Evolutionary conservation across 2,113 vertebrate genomes (phyloP).

Genomic region (Columba livia): DNA sequence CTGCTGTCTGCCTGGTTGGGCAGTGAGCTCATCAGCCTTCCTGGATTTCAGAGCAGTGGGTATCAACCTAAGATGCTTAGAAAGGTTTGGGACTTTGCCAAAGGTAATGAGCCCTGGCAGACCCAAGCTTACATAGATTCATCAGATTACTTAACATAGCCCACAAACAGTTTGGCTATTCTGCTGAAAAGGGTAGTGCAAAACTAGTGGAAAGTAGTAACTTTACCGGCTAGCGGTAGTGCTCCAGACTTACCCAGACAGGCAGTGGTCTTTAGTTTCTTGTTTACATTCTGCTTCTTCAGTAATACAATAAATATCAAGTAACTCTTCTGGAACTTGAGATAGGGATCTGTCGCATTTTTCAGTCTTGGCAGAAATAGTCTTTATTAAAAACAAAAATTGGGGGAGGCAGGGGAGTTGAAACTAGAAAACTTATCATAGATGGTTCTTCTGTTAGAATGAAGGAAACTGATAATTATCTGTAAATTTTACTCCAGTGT

Average conservation of each 20-base stretch:
- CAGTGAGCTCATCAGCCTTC: neutral
- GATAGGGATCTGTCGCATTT: constrained; percentile 57
- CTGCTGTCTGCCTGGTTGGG: neutral
- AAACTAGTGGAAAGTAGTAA: neutral
- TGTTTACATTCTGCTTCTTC: constrained; percentile 63
- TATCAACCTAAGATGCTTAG: neutral
- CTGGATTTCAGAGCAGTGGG: neutral
- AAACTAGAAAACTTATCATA: neutral
- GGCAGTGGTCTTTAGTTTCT: constrained; percentile 28
- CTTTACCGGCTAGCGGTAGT: neutral
- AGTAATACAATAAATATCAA: constrained; percentile 65
- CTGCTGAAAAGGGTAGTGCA: neutral
- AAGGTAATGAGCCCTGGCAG: neutral
- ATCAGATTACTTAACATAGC: neutral
- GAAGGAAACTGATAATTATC: neutral
- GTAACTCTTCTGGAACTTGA: constrained; percentile 41
- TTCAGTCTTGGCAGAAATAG: constrained; percentile 39
- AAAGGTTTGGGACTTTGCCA: neutral
- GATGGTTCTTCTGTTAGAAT: neutral
- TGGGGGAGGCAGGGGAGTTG: neutral
- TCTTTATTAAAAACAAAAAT: constrained; percentile 48
- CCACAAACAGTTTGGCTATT: neutral
- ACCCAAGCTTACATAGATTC: neutral
- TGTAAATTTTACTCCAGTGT: neutral
- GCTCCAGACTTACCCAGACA: constrained; percentile 15